Percentiles rank a stretch among this genome's conserved stretches.
Evolutionary conservation across 2,797 vertebrate species (phyloP).

Genomic region (Danio choprae): DNA sequence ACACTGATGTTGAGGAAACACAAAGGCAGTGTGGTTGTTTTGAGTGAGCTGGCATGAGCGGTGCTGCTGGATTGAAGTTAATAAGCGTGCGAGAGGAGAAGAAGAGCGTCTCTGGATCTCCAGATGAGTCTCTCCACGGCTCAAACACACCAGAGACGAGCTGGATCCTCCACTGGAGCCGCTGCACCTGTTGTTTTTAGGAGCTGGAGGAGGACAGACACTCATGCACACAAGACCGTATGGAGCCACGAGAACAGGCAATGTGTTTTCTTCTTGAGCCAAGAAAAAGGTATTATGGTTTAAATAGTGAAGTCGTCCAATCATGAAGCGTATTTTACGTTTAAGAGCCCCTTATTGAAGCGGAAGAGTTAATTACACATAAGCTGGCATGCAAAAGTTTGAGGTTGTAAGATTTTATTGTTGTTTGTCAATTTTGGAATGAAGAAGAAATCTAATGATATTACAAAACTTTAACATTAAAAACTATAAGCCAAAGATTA

Average conservation of each 20-base stretch:
- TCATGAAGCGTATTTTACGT: neutral
- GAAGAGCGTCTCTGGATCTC: slow-evolving; percentile 62
- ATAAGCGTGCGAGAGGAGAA: slow-evolving; percentile 67
- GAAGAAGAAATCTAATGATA: too few species aligned
- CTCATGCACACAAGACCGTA: slow-evolving; percentile 28
- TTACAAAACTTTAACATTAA: too few species aligned
- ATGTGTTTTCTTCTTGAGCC: slow-evolving; percentile 1
- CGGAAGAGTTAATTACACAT: neutral
- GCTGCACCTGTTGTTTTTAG: slow-evolving; percentile 62
- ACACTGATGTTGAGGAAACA: slow-evolving; percentile 49
- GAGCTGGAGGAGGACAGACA: slow-evolving; percentile 29
- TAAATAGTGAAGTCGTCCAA: neutral
- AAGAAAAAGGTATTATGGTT: slow-evolving; percentile 5
- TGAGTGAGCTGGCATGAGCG: slow-evolving; percentile 64
- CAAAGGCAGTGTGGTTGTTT: slow-evolving; percentile 42
- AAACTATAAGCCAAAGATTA: too few species aligned
- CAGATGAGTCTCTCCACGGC: slow-evolving; percentile 65
- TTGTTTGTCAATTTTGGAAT: too few species aligned
- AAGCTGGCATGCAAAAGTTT: neutral
- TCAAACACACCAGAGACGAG: slow-evolving; percentile 59
- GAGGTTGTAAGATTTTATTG: too few species aligned
- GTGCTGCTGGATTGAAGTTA: slow-evolving; percentile 66
- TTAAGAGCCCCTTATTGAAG: neutral
- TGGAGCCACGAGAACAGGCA: slow-evolving; percentile 25
- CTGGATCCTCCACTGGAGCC: slow-evolving; percentile 59